Conservation (phyloP, 1,140 invertebrate genomes). For the Euura saliciscinereae region DNA sequence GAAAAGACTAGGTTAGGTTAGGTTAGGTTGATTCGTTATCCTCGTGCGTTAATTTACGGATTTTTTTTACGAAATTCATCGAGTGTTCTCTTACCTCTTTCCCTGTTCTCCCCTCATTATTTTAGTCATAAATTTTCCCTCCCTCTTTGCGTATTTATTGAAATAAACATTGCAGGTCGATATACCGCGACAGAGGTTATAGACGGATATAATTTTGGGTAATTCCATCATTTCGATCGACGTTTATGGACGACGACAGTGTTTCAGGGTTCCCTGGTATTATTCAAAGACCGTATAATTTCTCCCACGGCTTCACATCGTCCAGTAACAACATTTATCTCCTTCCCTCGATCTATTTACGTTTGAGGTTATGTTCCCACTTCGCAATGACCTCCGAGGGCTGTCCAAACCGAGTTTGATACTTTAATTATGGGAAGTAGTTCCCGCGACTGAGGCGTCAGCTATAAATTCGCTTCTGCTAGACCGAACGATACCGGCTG, state of each 20-base stretch:
- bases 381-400: not conserved
- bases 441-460: slow-evolving; percentile 1
- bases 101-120: slow-evolving; percentile 23
- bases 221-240: not conserved
- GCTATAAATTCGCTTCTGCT: not conserved
- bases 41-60: not conserved
- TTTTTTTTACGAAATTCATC: not conserved
- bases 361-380: not conserved
- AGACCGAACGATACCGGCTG: not conserved
- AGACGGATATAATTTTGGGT: not conserved
- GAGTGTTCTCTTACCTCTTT: slow-evolving; percentile 24
- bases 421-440: not conserved
- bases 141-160: slow-evolving; percentile 17
- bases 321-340: no score
- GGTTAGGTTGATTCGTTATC: no score
- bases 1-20: no score
- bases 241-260: no score
- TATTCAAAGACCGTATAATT: no score
- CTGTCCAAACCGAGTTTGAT: not conserved
- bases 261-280: no score
- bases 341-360: no score
- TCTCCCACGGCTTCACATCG: no score
- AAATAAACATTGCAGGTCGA: slow-evolving; percentile 17
- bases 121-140: slow-evolving; percentile 34
- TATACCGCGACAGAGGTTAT: not conserved